phyloP scores from a whole-genome alignment of 2,888 invertebrate genomes.

The Cremastobaeus sp. region DNA sequence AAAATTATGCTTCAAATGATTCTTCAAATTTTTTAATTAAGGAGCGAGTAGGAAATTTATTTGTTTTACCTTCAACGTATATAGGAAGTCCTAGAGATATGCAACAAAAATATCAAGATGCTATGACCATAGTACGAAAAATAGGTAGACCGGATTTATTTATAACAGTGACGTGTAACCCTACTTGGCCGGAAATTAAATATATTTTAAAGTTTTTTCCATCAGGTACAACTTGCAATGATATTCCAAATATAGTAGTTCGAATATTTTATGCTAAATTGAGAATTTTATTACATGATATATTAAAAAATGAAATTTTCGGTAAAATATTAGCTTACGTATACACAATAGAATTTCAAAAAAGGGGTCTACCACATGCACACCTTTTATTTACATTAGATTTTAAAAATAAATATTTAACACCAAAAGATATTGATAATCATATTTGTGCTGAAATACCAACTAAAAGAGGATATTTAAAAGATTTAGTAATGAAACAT shows the following conservation, averaged over 20 bases:
- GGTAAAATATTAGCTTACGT: background rate
- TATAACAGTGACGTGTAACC: background rate
- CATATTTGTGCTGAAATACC: conserved; percentile 6
- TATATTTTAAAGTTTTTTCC: background rate
- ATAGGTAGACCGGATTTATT: conserved; percentile 6
- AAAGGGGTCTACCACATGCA: too few species aligned
- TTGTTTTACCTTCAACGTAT: conserved; percentile 2
- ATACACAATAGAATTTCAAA: conserved; percentile 7
- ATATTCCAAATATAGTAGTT: background rate
- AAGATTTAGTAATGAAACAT: conserved; percentile 21
- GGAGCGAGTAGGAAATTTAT: conserved; percentile 1
- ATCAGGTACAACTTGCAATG: background rate
- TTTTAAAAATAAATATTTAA: conserved; percentile 1
- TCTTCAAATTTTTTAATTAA: background rate
- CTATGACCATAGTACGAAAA: conserved; percentile 16
- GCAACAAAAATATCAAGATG: conserved; percentile 18
- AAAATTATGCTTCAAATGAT: conserved; percentile 6
- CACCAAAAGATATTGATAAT: background rate
- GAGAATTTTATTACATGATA: background rate
- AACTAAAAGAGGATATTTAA: background rate
- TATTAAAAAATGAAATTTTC: conserved; percentile 1
- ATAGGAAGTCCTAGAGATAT: conserved; percentile 14
- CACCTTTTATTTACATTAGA: conserved; percentile 2
- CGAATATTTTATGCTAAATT: conserved; percentile 3
- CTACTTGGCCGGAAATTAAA: conserved; percentile 6